Base-by-base conservation (phyloP, 2,797 vertebrate genomes). In the Spinus olivaceus region DNA sequence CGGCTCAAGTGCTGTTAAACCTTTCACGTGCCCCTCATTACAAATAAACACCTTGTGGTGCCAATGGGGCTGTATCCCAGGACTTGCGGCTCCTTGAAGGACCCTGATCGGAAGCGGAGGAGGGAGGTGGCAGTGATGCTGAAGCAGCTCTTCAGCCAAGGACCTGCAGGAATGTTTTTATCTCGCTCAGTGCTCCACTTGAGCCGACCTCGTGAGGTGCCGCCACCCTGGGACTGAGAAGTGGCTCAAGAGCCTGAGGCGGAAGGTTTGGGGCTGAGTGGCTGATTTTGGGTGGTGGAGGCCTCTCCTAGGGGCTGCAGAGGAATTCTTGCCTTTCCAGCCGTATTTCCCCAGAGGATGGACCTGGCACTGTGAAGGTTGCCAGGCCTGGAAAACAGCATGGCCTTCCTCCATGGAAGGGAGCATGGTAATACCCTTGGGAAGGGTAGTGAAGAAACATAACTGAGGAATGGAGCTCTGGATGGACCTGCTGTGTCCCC, bases 121-220 rank as follows among this genome's bases (percentile, higher is more conserved):
- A 69, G 39, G 87, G 89, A 88, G 59, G 73, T 73, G 83, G 88
- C 76, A 54, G 72, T 4, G 2, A 60, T 61, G 86, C 73, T 6
- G n/a, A 89, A 95, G 85, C 79, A 67, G 91, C 91, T 91, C 85
- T 92, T 96, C 81, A 96, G 79, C 84, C 57, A 88, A 95, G 87
- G 91, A 64, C 83, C 86, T 50, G 71, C 63, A 84, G 71, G 92
- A 96, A 92, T 87, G 87, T 92, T 93, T 84, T 88, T 74, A 86
- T 93, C 94, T 96, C 2, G 0, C 82, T 90, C n/a, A 1, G 57
- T 0, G 0, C 47, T 85, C 81, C 44, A 80, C 94, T 96, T 91
- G 69, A 92, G 88, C 23, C 0, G 0, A 46, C 12, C 71, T 90
- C 8, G 0, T 64, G 81, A 92, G 79, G 50, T 94, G 84, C 81